These are phyloP conservation scores for Lordiphosa clarofinis DNA, from an alignment of 1,140 invertebrate genomes.

Conservation along the genomic window DNA sequence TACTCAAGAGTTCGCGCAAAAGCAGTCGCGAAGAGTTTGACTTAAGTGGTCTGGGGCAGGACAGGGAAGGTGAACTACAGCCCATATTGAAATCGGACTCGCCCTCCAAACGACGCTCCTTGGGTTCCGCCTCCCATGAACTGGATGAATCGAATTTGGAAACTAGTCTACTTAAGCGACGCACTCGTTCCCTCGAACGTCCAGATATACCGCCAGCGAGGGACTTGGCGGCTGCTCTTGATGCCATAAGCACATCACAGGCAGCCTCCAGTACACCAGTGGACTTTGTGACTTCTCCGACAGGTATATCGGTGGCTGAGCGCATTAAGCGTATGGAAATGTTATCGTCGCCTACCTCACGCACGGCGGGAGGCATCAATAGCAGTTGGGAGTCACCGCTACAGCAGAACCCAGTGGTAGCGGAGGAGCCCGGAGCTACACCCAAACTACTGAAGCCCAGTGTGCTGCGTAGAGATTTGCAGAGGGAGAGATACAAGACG, in stretches of 20 bases:
- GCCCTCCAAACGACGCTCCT: conserved; percentile 67
- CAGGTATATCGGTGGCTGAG: conserved; percentile 74
- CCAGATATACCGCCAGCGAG: conserved; percentile 54
- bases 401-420: conserved; percentile 21
- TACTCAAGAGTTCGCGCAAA: conserved; percentile 87
- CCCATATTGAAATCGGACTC: conserved; percentile 74
- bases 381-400: conserved; percentile 69
- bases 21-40: conserved; percentile 81
- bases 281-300: conserved; percentile 44
- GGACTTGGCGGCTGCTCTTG: conserved; percentile 59
- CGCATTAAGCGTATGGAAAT: conserved; percentile 77
- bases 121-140: conserved; percentile 22
- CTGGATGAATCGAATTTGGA: conserved; percentile 12
- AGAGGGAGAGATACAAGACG: conserved; percentile 83
- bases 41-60: conserved; percentile 31
- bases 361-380: conserved; percentile 23
- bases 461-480: conserved; percentile 80
- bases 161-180: conserved; percentile 53
- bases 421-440: conserved; percentile 12
- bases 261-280: conserved; percentile 30
- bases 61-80: conserved; percentile 28
- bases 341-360: conserved; percentile 40
- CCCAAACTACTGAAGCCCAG: conserved; percentile 79
- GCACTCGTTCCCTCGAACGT: conserved; percentile 74
- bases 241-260: conserved; percentile 62